phyloP scores from a whole-genome alignment of 1,140 invertebrate species.

The Aphis craccivora region DNA sequence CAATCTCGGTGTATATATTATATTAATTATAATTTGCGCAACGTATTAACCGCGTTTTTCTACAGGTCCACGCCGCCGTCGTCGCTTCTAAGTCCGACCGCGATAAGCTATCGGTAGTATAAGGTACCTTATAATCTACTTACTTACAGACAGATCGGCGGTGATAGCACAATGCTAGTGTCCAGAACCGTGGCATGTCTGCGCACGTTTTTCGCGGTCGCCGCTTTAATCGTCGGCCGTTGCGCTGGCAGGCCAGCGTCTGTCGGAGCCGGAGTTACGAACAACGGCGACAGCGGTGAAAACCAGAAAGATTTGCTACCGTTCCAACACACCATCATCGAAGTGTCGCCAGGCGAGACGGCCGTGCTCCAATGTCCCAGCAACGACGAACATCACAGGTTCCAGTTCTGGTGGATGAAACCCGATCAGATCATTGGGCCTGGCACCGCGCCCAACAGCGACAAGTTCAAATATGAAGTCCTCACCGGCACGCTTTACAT shows the following conservation, averaged over 20 bases:
- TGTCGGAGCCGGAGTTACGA: background rate
- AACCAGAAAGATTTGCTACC: background rate
- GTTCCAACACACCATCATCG: conserved; percentile 59
- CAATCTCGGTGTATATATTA: background rate
- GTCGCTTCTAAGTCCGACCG: background rate
- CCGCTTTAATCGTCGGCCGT: background rate
- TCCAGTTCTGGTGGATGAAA: conserved; percentile 74
- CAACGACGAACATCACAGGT: conserved; percentile 72
- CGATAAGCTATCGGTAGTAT: background rate
- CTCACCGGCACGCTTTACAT: conserved; percentile 72
- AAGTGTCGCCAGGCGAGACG: conserved; percentile 69
- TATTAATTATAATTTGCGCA: background rate
- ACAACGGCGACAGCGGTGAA: background rate
- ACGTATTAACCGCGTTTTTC: background rate
- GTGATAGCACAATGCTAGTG: background rate
- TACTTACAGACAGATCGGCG: background rate
- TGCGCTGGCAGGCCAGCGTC: background rate
- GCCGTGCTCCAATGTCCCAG: conserved; percentile 71
- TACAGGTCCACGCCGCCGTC: background rate
- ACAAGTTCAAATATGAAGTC: conserved; percentile 76
- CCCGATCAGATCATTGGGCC: conserved; percentile 70
- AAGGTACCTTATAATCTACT: too few relatives aligned
- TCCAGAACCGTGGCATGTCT: background rate
- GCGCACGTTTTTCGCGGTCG: background rate
- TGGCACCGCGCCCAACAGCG: conserved; percentile 69